These are phyloP conservation scores for Cercocebus atys DNA, from an alignment of 2,113 vertebrate species.

Conservation along the genomic window DNA sequence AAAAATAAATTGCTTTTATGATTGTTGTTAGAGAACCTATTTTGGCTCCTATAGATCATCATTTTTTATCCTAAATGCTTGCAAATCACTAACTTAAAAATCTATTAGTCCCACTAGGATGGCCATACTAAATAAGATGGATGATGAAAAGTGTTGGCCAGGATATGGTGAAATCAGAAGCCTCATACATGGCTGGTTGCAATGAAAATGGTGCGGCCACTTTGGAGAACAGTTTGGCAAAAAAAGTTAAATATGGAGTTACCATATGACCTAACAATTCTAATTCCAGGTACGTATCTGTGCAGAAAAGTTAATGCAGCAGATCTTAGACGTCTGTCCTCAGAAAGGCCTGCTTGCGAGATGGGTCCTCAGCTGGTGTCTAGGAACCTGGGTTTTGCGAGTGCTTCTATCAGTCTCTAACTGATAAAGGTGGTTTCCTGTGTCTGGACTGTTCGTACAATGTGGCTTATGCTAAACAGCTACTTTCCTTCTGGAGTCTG, in stretches of 20 bases:
- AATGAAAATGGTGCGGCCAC: neutral
- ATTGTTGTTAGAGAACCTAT: neutral
- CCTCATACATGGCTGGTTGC: neutral
- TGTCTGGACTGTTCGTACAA: neutral
- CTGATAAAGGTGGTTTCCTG: neutral
- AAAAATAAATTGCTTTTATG: neutral
- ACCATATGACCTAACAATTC: neutral
- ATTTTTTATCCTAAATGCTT: conserved; percentile 34
- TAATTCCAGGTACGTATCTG: no score
- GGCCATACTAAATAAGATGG: neutral
- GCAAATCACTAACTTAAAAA: conserved; percentile 33
- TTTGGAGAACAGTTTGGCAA: neutral
- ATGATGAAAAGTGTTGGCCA: neutral
- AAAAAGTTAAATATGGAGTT: neutral
- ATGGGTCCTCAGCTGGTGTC: neutral
- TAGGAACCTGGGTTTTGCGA: neutral
- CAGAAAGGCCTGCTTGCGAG: neutral
- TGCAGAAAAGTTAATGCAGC: neutral
- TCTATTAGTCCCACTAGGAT: neutral
- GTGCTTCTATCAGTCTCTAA: neutral
- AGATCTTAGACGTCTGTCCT: neutral
- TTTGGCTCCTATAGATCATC: neutral
- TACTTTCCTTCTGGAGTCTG: neutral
- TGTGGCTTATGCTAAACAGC: no score
- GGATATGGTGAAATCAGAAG: neutral